Base-by-base conservation (phyloP, 2,888 invertebrate genomes). In the Eristalinus sepulchralis region DNA sequence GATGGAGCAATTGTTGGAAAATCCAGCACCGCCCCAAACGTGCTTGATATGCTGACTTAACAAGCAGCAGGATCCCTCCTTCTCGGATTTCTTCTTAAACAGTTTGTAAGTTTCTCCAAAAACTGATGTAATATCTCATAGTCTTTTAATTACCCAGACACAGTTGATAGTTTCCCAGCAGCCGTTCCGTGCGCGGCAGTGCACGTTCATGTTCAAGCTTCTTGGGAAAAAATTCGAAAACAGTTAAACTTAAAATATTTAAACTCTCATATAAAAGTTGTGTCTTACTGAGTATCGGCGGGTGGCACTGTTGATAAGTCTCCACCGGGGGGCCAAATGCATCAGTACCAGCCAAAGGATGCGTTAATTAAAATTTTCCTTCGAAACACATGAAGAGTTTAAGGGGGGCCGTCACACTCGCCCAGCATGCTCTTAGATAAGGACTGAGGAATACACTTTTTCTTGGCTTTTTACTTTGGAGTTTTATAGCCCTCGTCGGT, bases 291-390 rank as follows among this genome's bases (percentile, higher is more conserved):
- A 53, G 36, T 17, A 20, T 67, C 59, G 59, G 59, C 36, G 70
- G 64, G 64, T 64, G 66, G 64, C 27, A 31, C 57, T 24, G 24
- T 57, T 57, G 60, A 36, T 59, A 63, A 10, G 31, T 20, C 57
- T 27, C 57, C 57, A 27, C 57, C 8, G 75, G 34, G 11, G 67
- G 75, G 8, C 24, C n/a, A 53, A 55, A 70, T 77, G 77, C 68
- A 82, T 71, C 76, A 71, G 22, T 5, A 24, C 11, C 57, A 75
- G 78, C 70, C 60, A 64, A 60, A 70, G 79, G 79, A 84, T 80
- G 76, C 76, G 80, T 80, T 83, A 80, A 84, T 84, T 84, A 84
- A 84, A 71, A 67, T 76, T 67, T 47, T 62, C 53, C 60, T 62
- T 73, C 34, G 9, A 47, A 73, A 64, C 68, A 73, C 66, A 80